phyloP scores from a whole-genome alignment of 2,113 vertebrate genomes.

The Cercocebus atys region DNA sequence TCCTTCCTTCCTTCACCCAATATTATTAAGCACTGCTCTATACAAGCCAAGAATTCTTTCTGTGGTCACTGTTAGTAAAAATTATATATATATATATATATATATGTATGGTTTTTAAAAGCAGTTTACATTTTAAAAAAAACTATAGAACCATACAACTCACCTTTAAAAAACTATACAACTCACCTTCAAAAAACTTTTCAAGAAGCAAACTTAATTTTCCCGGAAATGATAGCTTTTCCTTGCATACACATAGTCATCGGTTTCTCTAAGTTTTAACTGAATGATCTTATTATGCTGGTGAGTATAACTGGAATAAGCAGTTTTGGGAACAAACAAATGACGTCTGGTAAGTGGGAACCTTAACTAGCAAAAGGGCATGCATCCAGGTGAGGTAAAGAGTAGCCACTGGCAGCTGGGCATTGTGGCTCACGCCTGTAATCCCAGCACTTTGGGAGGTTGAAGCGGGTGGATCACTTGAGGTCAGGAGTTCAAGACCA shows the following conservation, averaged over 20 bases:
- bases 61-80: no score
- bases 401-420: no score
- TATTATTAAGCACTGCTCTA: no score
- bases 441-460: no score
- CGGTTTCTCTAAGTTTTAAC: background rate
- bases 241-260: background rate
- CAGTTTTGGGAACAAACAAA: background rate
- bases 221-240: background rate
- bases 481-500: no score
- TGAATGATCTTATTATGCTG: background rate
- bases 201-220: background rate
- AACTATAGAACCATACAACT: no score
- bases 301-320: background rate
- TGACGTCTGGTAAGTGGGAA: background rate
- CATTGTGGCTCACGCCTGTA: no score
- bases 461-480: no score
- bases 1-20: no score
- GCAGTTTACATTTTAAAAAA: no score
- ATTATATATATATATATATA: background rate
- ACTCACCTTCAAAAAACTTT: background rate
- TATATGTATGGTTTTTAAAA: background rate
- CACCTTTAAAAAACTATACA: no score
- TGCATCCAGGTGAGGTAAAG: background rate
- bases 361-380: no score
- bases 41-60: background rate